Evolutionary conservation across 2,113 vertebrate genomes (phyloP), one percentile per base, ranked within the genome.

Genomic region (Scomber scombrus): DNA sequence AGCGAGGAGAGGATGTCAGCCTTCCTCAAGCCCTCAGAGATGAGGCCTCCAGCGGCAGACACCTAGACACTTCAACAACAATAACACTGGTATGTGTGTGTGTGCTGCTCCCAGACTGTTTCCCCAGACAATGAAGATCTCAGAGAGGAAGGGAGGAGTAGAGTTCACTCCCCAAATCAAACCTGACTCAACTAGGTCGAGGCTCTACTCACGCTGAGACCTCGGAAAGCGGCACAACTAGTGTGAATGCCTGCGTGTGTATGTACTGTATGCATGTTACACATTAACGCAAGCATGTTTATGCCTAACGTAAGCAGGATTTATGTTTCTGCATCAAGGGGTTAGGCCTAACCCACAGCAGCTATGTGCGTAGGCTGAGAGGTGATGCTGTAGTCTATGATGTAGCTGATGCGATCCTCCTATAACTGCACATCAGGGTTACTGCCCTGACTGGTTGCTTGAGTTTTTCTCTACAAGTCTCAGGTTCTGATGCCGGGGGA

Each of bases 151-250:
- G 61, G 52, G 57, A 60, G 55, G 23, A 49, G 61, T 29, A 54
- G 68, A 85, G 57, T 49, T 69, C 47, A 75, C 74, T 82, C 66
- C 51, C 78, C 49, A 88, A 93, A 92, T 91, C 79, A 90, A 88
- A 88, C 65, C 66, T 85, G 91, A 91, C 90, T 91, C 90, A 91
- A 89, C 81, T 90, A 80, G 85, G 88, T 90, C 75, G 40, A 74
- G 49, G 51, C 79, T 87, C 61, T 56, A 43, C 78, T 77, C 63
- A 49, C 18, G 19, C 61, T 61, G 71, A 69, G 57, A 65, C 50
- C 16, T 52, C 50, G 49, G 65, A 73, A 51, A 60, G 55, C 11
- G 43, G 19, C 45, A 62, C 26, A 51, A 43, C 18, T 19, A 40
- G 76, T 57, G 71, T 62, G 29, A 18, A 47, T 64, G 52, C 15